Conservation (phyloP, 2,797 vertebrate species). For the Tolypeutes matacus region DNA sequence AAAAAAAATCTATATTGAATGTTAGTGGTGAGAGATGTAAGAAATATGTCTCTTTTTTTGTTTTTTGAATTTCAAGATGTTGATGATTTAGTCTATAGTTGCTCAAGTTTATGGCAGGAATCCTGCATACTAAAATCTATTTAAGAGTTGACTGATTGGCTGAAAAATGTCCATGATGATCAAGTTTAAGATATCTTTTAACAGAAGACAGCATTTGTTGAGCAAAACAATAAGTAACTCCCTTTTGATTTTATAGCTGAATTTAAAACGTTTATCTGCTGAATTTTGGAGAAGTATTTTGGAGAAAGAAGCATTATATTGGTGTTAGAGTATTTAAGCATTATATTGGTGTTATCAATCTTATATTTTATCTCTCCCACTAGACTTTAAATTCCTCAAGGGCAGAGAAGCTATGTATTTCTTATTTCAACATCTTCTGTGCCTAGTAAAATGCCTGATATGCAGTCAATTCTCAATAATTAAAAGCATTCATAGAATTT, state of each 20-base stretch:
- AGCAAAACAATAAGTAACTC: not conserved
- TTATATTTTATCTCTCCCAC: not conserved
- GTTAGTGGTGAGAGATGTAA: not conserved
- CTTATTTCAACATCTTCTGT: not conserved
- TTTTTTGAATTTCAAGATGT: not conserved
- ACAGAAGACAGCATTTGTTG: not conserved
- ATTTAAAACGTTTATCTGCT: not conserved
- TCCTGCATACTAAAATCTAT: not conserved
- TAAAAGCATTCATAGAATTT: conserved; percentile 32
- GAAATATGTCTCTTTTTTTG: not conserved
- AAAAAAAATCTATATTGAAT: not conserved
- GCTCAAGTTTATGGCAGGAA: not conserved
- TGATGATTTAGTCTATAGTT: not conserved
- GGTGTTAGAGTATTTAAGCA: not conserved
- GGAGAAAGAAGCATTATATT: not conserved
- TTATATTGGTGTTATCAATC: not conserved
- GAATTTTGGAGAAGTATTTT: not conserved
- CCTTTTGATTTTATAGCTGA: not conserved
- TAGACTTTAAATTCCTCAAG: conserved; percentile 15
- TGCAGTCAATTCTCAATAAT: not conserved
- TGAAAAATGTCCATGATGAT: not conserved
- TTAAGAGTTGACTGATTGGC: conserved; percentile 35
- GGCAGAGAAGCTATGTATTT: not conserved
- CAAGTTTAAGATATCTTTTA: not conserved
- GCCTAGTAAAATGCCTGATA: conserved; percentile 8